Evolutionary conservation across 2,797 vertebrate genomes (phyloP).

Genomic region (Acridotheres tristis): DNA sequence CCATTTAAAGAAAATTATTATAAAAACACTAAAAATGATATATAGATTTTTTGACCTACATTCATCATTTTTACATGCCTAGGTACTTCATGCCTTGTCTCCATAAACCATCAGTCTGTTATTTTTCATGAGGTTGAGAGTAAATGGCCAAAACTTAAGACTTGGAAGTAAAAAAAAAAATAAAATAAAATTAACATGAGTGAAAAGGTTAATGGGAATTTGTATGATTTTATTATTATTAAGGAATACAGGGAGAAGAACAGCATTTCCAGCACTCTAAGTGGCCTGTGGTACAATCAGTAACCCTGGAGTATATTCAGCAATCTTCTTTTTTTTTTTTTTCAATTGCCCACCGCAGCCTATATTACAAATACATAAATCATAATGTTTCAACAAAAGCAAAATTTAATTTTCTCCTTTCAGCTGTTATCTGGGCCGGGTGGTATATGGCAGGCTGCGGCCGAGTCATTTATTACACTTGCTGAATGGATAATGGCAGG

Average conservation of each 20-base stretch:
- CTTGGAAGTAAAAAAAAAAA: not conserved
- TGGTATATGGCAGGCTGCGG: conserved; percentile 89
- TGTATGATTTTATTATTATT: conserved; percentile 59
- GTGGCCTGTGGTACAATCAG: conserved; percentile 75
- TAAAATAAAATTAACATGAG: conserved; percentile 27
- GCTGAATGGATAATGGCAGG: conserved; percentile 94
- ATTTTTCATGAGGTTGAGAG: conserved; percentile 59
- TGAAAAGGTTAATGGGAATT: conserved; percentile 56
- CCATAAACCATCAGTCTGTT: conserved; percentile 51
- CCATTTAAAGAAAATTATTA: conserved; percentile 64
- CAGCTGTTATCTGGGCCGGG: conserved; percentile 90
- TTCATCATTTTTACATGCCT: conserved; percentile 70
- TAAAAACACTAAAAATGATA: conserved; percentile 71
- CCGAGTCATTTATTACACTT: conserved; percentile 93
- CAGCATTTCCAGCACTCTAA: conserved; percentile 62
- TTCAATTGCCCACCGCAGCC: conserved; percentile 81
- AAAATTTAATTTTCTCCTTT: conserved; percentile 97
- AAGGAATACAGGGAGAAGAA: conserved; percentile 33
- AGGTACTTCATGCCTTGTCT: conserved; percentile 47
- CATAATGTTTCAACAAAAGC: conserved; percentile 99
- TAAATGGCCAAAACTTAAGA: conserved; percentile 20
- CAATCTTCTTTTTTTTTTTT: conserved; percentile 72
- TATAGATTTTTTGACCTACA: conserved; percentile 71
- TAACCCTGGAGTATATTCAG: conserved; percentile 76
- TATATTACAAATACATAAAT: conserved; percentile 98